Percentiles rank a stretch among this genome's conserved stretches.
phyloP scores from a whole-genome alignment of 2,888 invertebrate genomes.

The Syrphus vitripennis region DNA sequence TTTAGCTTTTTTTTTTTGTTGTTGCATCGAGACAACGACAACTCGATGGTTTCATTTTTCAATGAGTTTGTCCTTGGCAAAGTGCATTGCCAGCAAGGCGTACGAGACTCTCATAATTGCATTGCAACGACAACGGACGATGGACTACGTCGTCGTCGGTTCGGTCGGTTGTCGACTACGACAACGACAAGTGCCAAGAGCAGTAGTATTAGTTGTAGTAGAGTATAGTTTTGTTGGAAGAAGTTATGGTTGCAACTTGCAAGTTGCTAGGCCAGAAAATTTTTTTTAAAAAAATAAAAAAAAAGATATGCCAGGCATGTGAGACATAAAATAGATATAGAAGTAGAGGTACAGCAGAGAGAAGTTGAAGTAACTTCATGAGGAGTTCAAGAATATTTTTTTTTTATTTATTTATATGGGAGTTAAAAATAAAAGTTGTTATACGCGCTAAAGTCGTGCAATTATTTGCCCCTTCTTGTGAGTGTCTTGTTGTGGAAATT shows the following conservation, averaged over 20 bases:
- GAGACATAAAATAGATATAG: background rate
- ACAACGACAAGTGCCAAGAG: conserved; percentile 19
- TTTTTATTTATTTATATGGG: background rate
- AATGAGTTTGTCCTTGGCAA: conserved; percentile 80
- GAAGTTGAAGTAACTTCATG: conserved; percentile 18
- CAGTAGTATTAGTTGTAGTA: background rate
- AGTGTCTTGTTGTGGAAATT: conserved; percentile 1
- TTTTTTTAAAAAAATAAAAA: too few relatives aligned
- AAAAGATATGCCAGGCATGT: background rate
- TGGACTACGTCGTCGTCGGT: background rate
- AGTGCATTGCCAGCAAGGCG: conserved; percentile 78
- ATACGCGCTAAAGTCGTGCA: conserved; percentile 23
- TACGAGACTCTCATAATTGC: conserved; percentile 66
- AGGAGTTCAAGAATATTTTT: conserved; percentile 46
- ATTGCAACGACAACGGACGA: conserved; percentile 35
- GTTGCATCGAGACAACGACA: conserved; percentile 7
- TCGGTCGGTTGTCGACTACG: background rate
- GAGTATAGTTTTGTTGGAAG: background rate
- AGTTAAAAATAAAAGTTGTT: conserved; percentile 20
- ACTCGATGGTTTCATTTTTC: conserved; percentile 75
- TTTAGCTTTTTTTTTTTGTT: background rate
- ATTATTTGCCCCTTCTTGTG: conserved; percentile 32
- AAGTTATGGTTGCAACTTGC: conserved; percentile 11
- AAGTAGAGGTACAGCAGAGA: too few relatives aligned
- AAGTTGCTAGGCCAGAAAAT: conserved; percentile 4